Evolutionary conservation across 2,113 vertebrate genomes (phyloP), one percentile per base, ranked within the genome.

Genomic region (Ia io): DNA sequence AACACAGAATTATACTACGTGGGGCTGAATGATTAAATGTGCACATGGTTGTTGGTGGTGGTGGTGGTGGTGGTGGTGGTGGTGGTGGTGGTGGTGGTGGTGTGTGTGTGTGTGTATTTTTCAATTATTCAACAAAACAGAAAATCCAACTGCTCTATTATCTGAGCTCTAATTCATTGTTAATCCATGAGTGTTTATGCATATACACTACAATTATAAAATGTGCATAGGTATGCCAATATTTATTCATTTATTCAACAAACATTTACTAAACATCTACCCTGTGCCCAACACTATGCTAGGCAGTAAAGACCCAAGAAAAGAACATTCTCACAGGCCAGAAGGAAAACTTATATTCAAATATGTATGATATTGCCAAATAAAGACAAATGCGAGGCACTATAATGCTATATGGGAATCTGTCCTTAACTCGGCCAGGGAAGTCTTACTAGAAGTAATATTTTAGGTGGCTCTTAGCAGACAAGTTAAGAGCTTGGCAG

Each of bases 61-160:
- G 9, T 25, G 56, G 11, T 49, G 47, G 1, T 47, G 47, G 47
- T 47, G 47, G 47, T 47, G 47, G 47, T 47, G 9, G 47, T 47
- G 47, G 47, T 47, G 47, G 1, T 47, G 44, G 44, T 47, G 44
- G 44, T 47, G 44, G 44, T 47, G 44, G n/a, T n/a, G n/a, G n/a
- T 56, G 53, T 28, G 59, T 61, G 25, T 63, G 28, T 63, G 61
- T 63, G 61, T 63, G 28, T 63, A 2, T 23, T 69, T 90, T 70
- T 90, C 22, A 95, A 61, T 86, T 92, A 47, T 51, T 89, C 84
- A 90, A 88, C 78, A 82, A 96, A 93, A 94, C 4, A 35, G 40
- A 71, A 90, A 85, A 47, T 94, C 85, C 40, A 90, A 86, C 70
- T 79, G 14, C 25, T 88, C 61, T 25, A 90, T 49, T 77, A 16